Conservation (phyloP, 2,888 invertebrate species). For the Muscina levida region DNA sequence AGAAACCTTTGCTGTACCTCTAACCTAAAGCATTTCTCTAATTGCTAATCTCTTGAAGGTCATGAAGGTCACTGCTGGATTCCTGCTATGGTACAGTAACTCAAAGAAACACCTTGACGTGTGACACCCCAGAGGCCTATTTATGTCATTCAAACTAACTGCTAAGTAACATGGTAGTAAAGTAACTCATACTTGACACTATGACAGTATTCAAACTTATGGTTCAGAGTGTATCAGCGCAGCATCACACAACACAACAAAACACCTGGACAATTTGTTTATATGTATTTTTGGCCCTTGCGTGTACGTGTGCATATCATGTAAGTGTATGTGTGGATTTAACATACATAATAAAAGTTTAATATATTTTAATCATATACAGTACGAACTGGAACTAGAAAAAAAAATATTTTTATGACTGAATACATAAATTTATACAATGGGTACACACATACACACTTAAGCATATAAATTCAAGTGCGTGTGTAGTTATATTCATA, state of each 20-base stretch:
- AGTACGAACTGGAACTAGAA: background rate
- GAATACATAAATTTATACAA: background rate
- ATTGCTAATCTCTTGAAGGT: constrained; percentile 13
- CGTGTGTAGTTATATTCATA: background rate
- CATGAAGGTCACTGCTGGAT: background rate
- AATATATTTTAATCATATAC: constrained; percentile 9
- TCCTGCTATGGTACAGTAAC: background rate
- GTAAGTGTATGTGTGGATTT: background rate
- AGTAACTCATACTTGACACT: too few species aligned
- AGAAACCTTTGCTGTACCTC: too few species aligned
- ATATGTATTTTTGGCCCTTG: background rate
- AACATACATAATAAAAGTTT: background rate
- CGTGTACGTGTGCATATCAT: too few species aligned
- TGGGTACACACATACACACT: background rate
- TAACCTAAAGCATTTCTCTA: background rate
- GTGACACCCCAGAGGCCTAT: constrained; percentile 13
- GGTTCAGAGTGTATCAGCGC: background rate
- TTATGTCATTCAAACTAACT: background rate
- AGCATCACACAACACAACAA: background rate
- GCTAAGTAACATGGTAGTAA: too few species aligned
- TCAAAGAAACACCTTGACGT: constrained; percentile 1
- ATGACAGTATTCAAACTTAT: background rate
- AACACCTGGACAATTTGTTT: background rate
- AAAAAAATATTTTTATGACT: too few species aligned
- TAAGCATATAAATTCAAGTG: too few species aligned